A percentile compares a stretch with the other conserved stretches of the same genome.
Evolutionary conservation across 2,888 invertebrate genomes (phyloP).

Genomic region (Hyalella azteca): DNA sequence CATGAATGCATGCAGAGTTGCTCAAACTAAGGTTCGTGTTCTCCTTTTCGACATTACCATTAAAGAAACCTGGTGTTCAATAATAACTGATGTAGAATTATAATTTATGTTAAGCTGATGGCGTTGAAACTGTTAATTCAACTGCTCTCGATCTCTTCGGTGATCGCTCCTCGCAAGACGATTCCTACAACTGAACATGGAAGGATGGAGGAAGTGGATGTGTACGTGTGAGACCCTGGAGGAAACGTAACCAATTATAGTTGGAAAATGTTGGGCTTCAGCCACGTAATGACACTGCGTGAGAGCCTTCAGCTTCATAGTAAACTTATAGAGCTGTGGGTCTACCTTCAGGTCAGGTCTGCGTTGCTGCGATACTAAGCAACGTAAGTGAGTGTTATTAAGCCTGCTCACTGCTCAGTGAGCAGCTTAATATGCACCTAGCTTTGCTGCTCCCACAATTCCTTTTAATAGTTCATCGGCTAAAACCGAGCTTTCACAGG

Average conservation of each 20-base stretch:
- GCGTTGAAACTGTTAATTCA: too few species aligned
- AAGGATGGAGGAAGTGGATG: constrained; percentile 12
- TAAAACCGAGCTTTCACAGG: constrained; percentile 14
- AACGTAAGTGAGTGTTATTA: background rate
- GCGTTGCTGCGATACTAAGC: background rate
- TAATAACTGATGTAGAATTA: too few species aligned
- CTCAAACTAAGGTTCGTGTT: too few species aligned
- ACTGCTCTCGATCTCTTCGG: too few species aligned
- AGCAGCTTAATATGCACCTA: constrained; percentile 2
- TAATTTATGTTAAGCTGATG: too few species aligned
- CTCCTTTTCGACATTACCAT: too few species aligned
- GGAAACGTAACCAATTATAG: constrained; percentile 23
- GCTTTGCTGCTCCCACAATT: constrained; percentile 4
- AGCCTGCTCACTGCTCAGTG: constrained; percentile 13
- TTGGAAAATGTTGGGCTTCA: constrained; percentile 4
- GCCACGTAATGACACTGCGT: background rate
- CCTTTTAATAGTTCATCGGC: background rate
- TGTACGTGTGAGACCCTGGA: constrained; percentile 14
- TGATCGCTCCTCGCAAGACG: too few species aligned
- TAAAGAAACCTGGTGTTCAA: too few species aligned
- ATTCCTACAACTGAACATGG: too few species aligned
- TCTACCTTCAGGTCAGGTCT: background rate
- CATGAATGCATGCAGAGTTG: too few species aligned
- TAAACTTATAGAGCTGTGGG: background rate
- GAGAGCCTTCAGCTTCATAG: background rate